A percentile compares a stretch with the other conserved stretches of the same genome.
phyloP scores from a whole-genome alignment of 2,888 invertebrate genomes.

The Agrilus biguttatus region DNA sequence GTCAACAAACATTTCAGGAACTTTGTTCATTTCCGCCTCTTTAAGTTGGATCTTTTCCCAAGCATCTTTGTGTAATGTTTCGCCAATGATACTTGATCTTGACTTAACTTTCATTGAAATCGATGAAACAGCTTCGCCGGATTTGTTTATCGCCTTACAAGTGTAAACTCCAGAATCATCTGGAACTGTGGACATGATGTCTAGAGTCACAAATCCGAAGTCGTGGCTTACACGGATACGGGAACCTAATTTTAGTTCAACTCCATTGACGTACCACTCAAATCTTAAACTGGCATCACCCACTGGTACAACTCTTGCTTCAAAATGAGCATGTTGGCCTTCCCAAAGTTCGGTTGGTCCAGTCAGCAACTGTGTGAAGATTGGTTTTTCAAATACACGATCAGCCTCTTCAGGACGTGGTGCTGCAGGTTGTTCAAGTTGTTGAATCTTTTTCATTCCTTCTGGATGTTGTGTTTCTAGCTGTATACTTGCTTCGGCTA shows the following conservation, averaged over 20 bases:
- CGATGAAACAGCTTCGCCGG: slow-evolving; percentile 89
- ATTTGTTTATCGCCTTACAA: slow-evolving; percentile 85
- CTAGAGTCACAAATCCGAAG: slow-evolving; percentile 86
- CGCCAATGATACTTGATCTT: slow-evolving; percentile 65
- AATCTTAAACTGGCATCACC: slow-evolving; percentile 86
- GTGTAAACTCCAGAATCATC: slow-evolving; percentile 88
- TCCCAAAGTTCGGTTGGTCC: slow-evolving; percentile 86
- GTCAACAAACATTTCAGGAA: slow-evolving; percentile 77
- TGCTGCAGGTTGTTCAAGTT: slow-evolving; percentile 63
- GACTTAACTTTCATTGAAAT: slow-evolving; percentile 80
- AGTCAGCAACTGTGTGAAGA: slow-evolving; percentile 75
- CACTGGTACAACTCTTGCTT: slow-evolving; percentile 82
- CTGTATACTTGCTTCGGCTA: slow-evolving; percentile 74
- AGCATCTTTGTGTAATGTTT: slow-evolving; percentile 77
- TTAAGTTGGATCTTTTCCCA: slow-evolving; percentile 86
- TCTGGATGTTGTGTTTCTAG: slow-evolving; percentile 87
- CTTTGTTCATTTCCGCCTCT: slow-evolving; percentile 83
- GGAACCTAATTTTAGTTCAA: slow-evolving; percentile 84
- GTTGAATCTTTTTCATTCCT: slow-evolving; percentile 78
- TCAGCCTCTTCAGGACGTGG: slow-evolving; percentile 63
- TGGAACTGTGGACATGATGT: slow-evolving; percentile 74
- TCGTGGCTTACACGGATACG: slow-evolving; percentile 85
- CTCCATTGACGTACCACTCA: slow-evolving; percentile 92
- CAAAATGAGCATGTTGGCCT: slow-evolving; percentile 81
- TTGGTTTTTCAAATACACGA: slow-evolving; percentile 75